Conservation (phyloP, 1,140 invertebrate species). For the Drosophila mojavensis region DNA sequence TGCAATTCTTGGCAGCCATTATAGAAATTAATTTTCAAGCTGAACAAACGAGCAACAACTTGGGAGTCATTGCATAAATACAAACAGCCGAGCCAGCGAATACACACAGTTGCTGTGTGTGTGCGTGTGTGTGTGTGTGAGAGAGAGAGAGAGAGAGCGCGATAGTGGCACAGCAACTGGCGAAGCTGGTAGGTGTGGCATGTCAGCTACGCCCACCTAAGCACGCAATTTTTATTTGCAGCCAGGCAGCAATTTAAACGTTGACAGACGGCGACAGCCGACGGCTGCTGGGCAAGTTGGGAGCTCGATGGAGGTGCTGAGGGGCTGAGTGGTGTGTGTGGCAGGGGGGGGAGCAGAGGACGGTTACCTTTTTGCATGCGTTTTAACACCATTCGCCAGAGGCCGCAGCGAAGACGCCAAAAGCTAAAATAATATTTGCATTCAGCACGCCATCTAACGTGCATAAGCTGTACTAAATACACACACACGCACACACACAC, state of each 20-base stretch:
- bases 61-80: conserved; percentile 80
- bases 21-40: conserved; percentile 83
- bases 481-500: conserved; percentile 53
- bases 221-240: conserved; percentile 75
- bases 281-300: conserved; percentile 49
- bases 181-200: conserved; percentile 72
- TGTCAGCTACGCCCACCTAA: conserved; percentile 79
- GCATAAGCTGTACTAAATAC: conserved; percentile 60
- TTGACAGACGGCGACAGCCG: conserved; percentile 68
- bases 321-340: no score
- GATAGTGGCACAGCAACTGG: conserved; percentile 29
- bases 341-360: not conserved
- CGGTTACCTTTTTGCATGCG: conserved; percentile 60
- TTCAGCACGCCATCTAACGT: conserved; percentile 81
- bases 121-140: not conserved
- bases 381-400: conserved; percentile 78
- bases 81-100: conserved; percentile 49
- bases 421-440: conserved; percentile 82
- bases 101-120: conserved; percentile 17
- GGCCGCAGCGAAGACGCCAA: conserved; percentile 60
- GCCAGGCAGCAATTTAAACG: conserved; percentile 75
- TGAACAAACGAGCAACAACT: conserved; percentile 83
- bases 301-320: not conserved
- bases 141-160: conserved; percentile 12
- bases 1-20: conserved; percentile 81